phyloP scores from a whole-genome alignment of 2,797 vertebrate species.

The Notamacropus eugenii region DNA sequence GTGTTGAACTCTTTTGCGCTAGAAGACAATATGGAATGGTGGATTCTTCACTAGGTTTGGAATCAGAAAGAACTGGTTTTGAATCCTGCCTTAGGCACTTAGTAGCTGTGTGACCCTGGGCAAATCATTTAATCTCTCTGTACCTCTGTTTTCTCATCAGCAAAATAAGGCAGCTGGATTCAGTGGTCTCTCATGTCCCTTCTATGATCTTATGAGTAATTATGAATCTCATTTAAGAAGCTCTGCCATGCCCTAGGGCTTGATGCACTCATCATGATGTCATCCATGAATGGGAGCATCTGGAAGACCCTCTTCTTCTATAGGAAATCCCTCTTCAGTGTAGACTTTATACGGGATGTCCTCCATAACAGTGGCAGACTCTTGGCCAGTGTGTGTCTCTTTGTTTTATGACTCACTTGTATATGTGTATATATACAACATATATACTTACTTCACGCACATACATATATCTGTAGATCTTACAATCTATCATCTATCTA shows the following conservation, averaged over 20 bases:
- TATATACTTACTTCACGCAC: not conserved
- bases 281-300: not conserved
- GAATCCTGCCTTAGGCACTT: not conserved
- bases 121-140: not conserved
- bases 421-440: not conserved
- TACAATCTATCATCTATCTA: too few species aligned
- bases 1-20: not conserved
- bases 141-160: not conserved
- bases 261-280: not conserved
- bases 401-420: not conserved
- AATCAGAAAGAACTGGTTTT: not conserved
- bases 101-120: not conserved
- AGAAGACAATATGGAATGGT: not conserved
- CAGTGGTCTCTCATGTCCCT: not conserved
- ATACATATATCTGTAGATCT: too few species aligned
- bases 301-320: not conserved
- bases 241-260: not conserved
- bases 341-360: not conserved
- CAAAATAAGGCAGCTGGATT: not conserved
- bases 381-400: not conserved
- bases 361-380: not conserved
- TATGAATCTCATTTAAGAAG: not conserved
- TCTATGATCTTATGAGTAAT: not conserved
- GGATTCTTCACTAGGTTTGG: not conserved
- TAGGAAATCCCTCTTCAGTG: not conserved